Percentiles rank a stretch among this genome's conserved stretches.
Conservation (phyloP, 1,140 invertebrate species). For the Oncopodura yosiiana region DNA sequence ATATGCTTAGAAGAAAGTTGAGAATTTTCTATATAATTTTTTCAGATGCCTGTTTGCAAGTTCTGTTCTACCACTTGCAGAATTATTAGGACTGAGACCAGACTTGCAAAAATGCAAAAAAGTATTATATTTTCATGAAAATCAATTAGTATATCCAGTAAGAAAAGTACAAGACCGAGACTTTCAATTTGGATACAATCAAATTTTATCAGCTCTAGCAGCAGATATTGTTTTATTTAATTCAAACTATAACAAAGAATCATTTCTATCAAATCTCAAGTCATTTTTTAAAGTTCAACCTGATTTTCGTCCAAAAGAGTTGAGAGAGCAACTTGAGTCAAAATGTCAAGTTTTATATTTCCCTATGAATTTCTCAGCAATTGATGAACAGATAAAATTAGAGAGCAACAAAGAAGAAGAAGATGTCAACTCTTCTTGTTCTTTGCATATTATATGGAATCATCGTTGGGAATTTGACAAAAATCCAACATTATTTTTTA, state of each 20-base stretch:
- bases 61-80: constrained; percentile 61
- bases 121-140: constrained; percentile 70
- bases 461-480: constrained; percentile 75
- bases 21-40: constrained; percentile 23
- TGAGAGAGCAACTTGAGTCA: constrained; percentile 47
- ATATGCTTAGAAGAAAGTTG: neutral
- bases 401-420: constrained; percentile 11
- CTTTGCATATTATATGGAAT: constrained; percentile 61
- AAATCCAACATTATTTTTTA: constrained; percentile 56
- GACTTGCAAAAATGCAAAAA: constrained; percentile 52
- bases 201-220: constrained; percentile 58
- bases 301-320: constrained; percentile 50
- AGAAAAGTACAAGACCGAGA: constrained; percentile 56
- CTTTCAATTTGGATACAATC: constrained; percentile 68
- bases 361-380: constrained; percentile 46
- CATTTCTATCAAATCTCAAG: constrained; percentile 54
- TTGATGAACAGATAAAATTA: constrained; percentile 5
- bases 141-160: constrained; percentile 64
- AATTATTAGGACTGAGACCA: constrained; percentile 55
- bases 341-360: constrained; percentile 60
- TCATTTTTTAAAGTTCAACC: constrained; percentile 57
- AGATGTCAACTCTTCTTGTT: constrained; percentile 26
- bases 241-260: constrained; percentile 57
- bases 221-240: constrained; percentile 64
- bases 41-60: constrained; percentile 54